Evolutionary conservation across 2,113 vertebrate genomes (phyloP).

Genomic region (Lethenteron camtschaticum): DNA sequence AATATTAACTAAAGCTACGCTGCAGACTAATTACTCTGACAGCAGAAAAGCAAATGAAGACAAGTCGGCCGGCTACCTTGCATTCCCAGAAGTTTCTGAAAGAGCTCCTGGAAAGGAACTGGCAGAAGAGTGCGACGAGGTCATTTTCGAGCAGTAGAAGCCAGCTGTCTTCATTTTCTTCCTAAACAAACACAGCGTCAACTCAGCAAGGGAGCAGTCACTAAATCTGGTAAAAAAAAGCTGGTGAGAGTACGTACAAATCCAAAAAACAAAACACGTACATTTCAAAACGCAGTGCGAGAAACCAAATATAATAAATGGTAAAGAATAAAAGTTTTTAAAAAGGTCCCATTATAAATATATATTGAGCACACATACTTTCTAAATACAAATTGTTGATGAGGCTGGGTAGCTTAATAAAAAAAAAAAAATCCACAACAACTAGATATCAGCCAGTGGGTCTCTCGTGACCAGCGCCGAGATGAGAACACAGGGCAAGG

Average conservation of each 20-base stretch:
- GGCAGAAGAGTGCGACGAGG: slow-evolving; percentile 52
- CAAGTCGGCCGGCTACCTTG: slow-evolving; percentile 11
- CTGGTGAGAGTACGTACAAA: not conserved
- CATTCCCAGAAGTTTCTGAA: slow-evolving; percentile 68
- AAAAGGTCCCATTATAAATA: not conserved
- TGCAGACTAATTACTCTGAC: too few relatives aligned
- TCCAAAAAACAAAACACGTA: not conserved
- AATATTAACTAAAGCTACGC: too few relatives aligned
- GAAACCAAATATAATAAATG: not conserved
- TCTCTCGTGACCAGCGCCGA: too few relatives aligned
- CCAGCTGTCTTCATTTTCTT: slow-evolving; percentile 85
- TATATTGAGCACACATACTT: not conserved
- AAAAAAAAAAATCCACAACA: too few relatives aligned
- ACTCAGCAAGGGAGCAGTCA: too few relatives aligned
- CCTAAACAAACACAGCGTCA: slow-evolving; percentile 22
- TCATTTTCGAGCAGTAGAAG: slow-evolving; percentile 73
- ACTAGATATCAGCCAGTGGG: too few relatives aligned
- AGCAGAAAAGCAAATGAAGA: too few relatives aligned
- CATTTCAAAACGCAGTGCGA: not conserved
- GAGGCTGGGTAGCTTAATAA: too few relatives aligned
- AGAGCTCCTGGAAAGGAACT: slow-evolving; percentile 84
- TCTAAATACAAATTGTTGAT: too few relatives aligned
- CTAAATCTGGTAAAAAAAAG: not conserved
- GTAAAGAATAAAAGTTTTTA: not conserved
- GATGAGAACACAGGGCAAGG: too few relatives aligned